phyloP scores from a whole-genome alignment of 2,888 invertebrate genomes.

The Neocrepidodera transversa region DNA sequence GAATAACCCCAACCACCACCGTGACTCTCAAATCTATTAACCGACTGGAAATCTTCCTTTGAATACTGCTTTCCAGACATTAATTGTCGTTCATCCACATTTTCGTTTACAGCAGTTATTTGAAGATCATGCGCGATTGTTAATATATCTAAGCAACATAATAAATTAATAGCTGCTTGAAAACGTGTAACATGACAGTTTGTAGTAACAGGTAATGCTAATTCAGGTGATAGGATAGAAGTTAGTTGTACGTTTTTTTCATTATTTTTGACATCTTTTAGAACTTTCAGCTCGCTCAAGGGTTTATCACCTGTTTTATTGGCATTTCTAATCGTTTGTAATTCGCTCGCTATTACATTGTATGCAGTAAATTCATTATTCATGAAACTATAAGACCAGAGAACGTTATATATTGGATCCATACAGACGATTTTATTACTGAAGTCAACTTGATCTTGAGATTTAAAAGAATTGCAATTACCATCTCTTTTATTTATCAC shows the following conservation, averaged over 20 bases:
- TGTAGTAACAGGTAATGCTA: constrained; percentile 78
- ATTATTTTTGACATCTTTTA: constrained; percentile 40
- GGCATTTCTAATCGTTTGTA: constrained; percentile 55
- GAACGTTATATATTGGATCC: constrained; percentile 90
- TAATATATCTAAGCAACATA: constrained; percentile 89
- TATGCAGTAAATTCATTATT: constrained; percentile 76
- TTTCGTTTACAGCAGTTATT: constrained; percentile 62
- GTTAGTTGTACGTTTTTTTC: constrained; percentile 56
- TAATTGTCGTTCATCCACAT: constrained; percentile 62
- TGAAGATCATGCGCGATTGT: constrained; percentile 79
- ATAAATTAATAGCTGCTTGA: constrained; percentile 88
- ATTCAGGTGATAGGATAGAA: constrained; percentile 79
- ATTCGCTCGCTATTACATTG: constrained; percentile 84
- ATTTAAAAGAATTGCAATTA: constrained; percentile 83
- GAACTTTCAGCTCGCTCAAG: constrained; percentile 46
- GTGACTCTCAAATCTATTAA: constrained; percentile 90
- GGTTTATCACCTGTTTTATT: constrained; percentile 51
- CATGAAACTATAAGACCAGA: constrained; percentile 88
- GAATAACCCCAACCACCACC: constrained; percentile 99
- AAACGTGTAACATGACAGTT: constrained; percentile 78
- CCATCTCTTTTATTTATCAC: constrained; percentile 91
- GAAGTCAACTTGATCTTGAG: constrained; percentile 84
- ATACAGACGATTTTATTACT: constrained; percentile 80
- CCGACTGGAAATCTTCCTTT: constrained; percentile 81
- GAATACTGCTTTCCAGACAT: constrained; percentile 69